Evolutionary conservation across 1,140 invertebrate species (phyloP), one percentile per base, ranked within the genome.

Genomic region (Hylaeus anthracinus): DNA sequence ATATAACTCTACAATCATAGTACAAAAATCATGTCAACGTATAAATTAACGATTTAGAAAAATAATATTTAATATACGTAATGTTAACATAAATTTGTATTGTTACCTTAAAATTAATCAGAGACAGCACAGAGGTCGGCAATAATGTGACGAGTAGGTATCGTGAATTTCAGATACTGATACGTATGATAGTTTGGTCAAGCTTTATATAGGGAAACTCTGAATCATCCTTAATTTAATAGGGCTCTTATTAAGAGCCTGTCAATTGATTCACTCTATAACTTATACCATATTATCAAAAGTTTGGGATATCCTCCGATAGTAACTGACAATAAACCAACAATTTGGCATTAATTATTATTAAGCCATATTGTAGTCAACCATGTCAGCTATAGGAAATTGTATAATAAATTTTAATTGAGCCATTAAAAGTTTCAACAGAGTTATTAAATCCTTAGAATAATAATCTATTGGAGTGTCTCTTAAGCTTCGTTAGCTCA

Each of bases 131-230:
- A 43, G 9, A 37, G 1, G 26, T 9, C 1, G 45, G 5, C 48
- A 60, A 14, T 26, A 39, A 3, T 4, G 56, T 53, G 70, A 56
- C n/a, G 70, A 39, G 61, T 45, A 12, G 26, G 55, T 64, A 5
- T 45, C 45, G 51, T 41, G 39, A 72, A 65, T 72, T 55, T 37
- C 8, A 8, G n/a, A 64, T 48, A 79, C 70, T 79, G 43, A 9
- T 2, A 3, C 14, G 4, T 12, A 8, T 10, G 51, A 41, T 15
- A 60, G 41, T 65, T 55, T 1, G 53, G 5, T 1, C 14, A 12
- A 41, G 61, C 45, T 73, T 79, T 79, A 79, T 79, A 79, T 79
- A 79, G 43, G 60, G 10, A 73, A 73, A 56, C 55, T 45, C 8
- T 65, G 61, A 73, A 51, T 73, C 37, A 63, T 58, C 58, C 70